phyloP scores from a whole-genome alignment of 2,888 invertebrate species.

The Hydropsyche betteni region DNA sequence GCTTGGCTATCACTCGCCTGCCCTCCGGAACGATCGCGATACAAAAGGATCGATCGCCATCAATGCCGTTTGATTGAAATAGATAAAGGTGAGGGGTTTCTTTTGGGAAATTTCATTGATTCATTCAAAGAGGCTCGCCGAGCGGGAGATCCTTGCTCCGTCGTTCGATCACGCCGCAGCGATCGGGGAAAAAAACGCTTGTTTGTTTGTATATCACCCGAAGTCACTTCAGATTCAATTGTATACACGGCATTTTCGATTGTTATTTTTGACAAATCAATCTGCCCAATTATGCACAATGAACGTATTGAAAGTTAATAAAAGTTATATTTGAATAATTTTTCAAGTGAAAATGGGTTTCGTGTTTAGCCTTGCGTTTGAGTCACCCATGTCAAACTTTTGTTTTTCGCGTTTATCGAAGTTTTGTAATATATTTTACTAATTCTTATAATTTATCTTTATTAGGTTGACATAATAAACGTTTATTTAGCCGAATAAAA shows the following conservation, averaged over 20 bases:
- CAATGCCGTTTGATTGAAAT: constrained; percentile 49
- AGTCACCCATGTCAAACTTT: too few species aligned
- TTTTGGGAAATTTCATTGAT: constrained; percentile 48
- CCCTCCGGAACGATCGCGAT: constrained; percentile 29
- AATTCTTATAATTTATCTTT: too few species aligned
- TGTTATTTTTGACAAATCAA: constrained; percentile 41
- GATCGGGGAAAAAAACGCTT: constrained; percentile 1
- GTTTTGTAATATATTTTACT: too few species aligned
- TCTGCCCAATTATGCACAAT: constrained; percentile 17
- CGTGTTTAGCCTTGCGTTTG: too few species aligned
- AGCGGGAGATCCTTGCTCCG: constrained; percentile 12
- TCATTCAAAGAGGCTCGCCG: constrained; percentile 42
- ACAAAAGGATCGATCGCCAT: constrained; percentile 47
- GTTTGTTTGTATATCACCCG: constrained; percentile 45
- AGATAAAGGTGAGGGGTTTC: constrained; percentile 43
- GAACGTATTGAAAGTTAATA: too few species aligned
- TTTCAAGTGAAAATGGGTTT: too few species aligned
- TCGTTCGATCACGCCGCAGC: constrained; percentile 15
- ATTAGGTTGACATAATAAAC: too few species aligned
- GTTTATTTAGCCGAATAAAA: too few species aligned
- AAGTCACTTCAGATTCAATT: constrained; percentile 41
- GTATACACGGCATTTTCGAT: constrained; percentile 34
- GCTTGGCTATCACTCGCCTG: constrained; percentile 27
- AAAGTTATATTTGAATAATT: too few species aligned
- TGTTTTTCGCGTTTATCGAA: too few species aligned